phyloP scores from a whole-genome alignment of 2,888 invertebrate species.

The Gymnoscelis rufifasciata region DNA sequence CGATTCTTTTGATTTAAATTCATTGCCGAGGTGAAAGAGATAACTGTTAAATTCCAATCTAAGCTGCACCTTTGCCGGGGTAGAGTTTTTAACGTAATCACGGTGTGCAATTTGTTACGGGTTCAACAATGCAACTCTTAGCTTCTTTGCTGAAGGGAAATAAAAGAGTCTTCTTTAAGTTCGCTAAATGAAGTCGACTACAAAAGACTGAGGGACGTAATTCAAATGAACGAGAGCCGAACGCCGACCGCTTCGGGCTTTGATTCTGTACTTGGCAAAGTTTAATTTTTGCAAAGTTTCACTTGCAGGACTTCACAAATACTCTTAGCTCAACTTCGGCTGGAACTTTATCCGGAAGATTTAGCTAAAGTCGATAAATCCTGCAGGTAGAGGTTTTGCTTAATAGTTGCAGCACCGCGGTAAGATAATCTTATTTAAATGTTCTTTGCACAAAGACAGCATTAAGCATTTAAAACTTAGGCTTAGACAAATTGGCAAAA shows the following conservation, averaged over 20 bases:
- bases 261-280: constrained; percentile 69
- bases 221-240: constrained; percentile 68
- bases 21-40: constrained; percentile 40
- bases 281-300: constrained; percentile 72
- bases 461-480: no score
- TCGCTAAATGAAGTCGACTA: constrained; percentile 76
- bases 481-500: no score
- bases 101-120: constrained; percentile 74
- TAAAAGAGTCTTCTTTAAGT: constrained; percentile 70
- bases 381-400: constrained; percentile 28
- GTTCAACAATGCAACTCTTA: constrained; percentile 77
- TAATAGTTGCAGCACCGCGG: constrained; percentile 20
- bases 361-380: constrained; percentile 34
- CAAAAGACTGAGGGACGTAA: constrained; percentile 72
- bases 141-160: constrained; percentile 64
- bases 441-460: no score
- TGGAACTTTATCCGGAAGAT: constrained; percentile 41
- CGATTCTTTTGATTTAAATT: constrained; percentile 39
- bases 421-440: constrained; percentile 5
- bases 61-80: constrained; percentile 47
- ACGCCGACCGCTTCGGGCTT: constrained; percentile 58
- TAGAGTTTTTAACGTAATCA: constrained; percentile 66
- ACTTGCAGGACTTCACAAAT: constrained; percentile 59
- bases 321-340: constrained; percentile 47
- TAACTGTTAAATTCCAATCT: constrained; percentile 61